phyloP scores from a whole-genome alignment of 2,797 vertebrate species.

The Pachyuromys duprasi region DNA sequence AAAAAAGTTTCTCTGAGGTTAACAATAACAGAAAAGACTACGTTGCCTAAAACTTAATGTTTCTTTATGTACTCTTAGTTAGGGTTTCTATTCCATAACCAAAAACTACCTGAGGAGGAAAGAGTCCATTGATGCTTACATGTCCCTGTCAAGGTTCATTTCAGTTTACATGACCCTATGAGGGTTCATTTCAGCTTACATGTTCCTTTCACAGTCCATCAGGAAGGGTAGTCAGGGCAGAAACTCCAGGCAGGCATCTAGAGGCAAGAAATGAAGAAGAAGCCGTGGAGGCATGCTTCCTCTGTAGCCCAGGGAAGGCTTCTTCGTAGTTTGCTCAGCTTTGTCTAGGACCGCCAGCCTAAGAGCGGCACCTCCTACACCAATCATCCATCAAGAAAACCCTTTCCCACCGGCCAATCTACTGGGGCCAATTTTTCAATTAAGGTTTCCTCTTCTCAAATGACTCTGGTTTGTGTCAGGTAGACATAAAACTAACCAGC shows the following conservation, averaged over 20 bases:
- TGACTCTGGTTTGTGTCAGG: neutral
- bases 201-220: neutral
- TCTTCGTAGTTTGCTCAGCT: neutral
- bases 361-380: too few relatives aligned
- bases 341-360: neutral
- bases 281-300: neutral
- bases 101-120: neutral
- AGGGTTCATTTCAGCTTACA: neutral
- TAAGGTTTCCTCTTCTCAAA: neutral
- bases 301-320: neutral
- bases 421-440: neutral
- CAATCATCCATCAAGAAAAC: neutral
- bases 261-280: neutral
- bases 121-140: too few relatives aligned
- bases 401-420: neutral
- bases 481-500: neutral
- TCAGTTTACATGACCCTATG: neutral
- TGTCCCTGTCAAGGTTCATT: neutral
- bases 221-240: neutral
- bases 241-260: neutral
- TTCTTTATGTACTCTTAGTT: neutral
- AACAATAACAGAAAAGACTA: conserved; percentile 50
- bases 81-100: neutral
- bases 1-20: conserved; percentile 18
- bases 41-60: neutral